These are phyloP conservation scores for Plecturocebus donacophilus DNA, from an alignment of 2,113 vertebrate species.

Conservation along the genomic window DNA sequence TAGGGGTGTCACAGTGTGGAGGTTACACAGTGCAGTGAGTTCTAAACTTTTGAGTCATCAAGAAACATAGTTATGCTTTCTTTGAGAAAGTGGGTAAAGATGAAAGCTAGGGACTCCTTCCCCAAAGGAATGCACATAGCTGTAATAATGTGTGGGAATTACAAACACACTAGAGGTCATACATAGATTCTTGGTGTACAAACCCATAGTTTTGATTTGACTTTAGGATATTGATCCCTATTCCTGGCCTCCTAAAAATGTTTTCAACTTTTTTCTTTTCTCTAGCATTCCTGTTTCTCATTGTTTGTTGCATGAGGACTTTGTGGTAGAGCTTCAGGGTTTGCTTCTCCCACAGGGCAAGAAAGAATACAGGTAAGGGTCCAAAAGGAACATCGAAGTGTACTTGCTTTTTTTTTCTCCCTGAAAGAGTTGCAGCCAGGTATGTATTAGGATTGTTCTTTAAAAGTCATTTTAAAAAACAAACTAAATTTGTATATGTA, in stretches of 20 bases:
- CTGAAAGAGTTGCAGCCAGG: neutral
- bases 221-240: neutral
- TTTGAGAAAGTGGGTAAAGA: neutral
- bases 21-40: no score
- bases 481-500: neutral
- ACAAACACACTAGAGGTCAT: neutral
- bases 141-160: neutral
- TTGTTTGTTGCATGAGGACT: conserved; percentile 92
- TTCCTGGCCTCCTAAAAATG: neutral
- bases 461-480: neutral
- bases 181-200: neutral
- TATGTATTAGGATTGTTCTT: neutral
- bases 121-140: neutral
- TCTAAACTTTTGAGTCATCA: conserved; percentile 3
- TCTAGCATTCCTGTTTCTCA: conserved; percentile 90
- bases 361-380: conserved; percentile 85
- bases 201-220: neutral
- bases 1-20: neutral
- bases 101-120: neutral
- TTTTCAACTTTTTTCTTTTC: neutral
- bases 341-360: conserved; percentile 80
- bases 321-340: conserved; percentile 91
- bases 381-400: neutral
- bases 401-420: neutral
- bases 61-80: neutral